A percentile compares a stretch with the other conserved stretches of the same genome.
Conservation (phyloP, 2,888 invertebrate genomes). For the Therioaphis trifolii region DNA sequence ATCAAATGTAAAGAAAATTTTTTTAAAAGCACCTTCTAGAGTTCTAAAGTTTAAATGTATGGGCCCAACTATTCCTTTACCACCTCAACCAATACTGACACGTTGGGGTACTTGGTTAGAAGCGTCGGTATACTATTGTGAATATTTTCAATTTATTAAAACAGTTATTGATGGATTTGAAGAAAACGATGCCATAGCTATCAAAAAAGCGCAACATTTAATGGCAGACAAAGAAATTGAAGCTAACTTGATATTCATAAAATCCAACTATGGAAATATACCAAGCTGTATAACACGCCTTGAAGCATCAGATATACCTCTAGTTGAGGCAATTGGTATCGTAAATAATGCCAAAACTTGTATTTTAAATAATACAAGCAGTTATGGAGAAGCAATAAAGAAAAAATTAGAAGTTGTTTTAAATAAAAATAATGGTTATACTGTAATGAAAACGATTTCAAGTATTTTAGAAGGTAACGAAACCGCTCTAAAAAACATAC, state of each 20-base stretch:
- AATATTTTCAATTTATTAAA: conserved; percentile 13
- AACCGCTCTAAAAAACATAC: not conserved
- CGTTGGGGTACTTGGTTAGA: conserved; percentile 66
- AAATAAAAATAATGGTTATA: conserved; percentile 9
- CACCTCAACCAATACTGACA: conserved; percentile 67
- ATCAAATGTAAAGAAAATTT: not conserved
- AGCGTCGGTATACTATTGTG: conserved; percentile 43
- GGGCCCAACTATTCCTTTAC: conserved; percentile 64
- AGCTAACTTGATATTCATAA: no score
- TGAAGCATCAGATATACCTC: not conserved
- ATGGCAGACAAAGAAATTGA: conserved; percentile 2
- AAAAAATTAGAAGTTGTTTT: not conserved
- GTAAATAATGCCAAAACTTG: not conserved
- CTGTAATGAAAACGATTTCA: not conserved
- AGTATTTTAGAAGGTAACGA: not conserved
- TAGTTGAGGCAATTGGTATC: not conserved
- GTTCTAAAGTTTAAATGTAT: not conserved
- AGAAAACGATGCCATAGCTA: conserved; percentile 43
- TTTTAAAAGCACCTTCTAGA: no score
- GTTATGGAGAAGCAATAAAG: not conserved
- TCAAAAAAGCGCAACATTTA: conserved; percentile 11
- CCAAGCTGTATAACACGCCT: conserved; percentile 21
- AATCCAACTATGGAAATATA: conserved; percentile 1
- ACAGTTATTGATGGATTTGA: conserved; percentile 62
- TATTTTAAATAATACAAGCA: not conserved